Evolutionary conservation across 2,888 invertebrate genomes (phyloP), one percentile per base, ranked within the genome.

Genomic region (Melieria omissa): DNA sequence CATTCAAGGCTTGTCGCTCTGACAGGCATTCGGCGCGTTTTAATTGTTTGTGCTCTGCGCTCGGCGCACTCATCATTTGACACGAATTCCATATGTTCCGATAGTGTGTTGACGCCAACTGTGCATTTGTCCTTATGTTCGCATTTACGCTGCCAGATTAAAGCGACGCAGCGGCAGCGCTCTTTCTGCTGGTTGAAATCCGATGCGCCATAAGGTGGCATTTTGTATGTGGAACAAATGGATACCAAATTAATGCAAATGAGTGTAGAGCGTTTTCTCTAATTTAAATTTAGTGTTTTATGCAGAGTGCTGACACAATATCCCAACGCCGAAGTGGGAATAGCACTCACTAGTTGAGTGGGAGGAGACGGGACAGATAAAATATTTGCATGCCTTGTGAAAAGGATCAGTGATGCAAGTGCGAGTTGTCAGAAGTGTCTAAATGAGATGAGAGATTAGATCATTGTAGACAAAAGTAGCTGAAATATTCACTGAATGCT

Each of bases 81-180:
- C 84, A 83, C 73, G 80, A 78, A 80, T 80, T 84, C 80, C 84
- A 84, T 84, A 84, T 84, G 84, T 76, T 82, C 79, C 77, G 79
- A 81, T 82, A 75, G 61, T 4, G 16, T 12, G 6, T 10, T 45
- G 10, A 46, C 8, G 58, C 54, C 57, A 47, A 65, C 64, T 70
- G 62, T 47, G 60, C 66, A 73, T 72, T 70, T 71, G 70, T 75
- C 74, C 74, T 70, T 73, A 75, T 75, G 75, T 46, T 71, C 70
- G 72, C 66, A 70, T 72, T 73, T 71, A 67, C 42, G 12, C 29
- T 64, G 61, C 4, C 12, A 42, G 8, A n/a, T 12, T 10, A n/a
- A 29, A 42, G 16, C 12, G 5, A 66, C 3, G 45, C 29, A 60
- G 9, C 10, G 16, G 60, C 49, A 16, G 14, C 14, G 6, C 12